Conservation (phyloP, 2,113 vertebrate species). For the Rhinopomastus cyanomelas region DNA sequence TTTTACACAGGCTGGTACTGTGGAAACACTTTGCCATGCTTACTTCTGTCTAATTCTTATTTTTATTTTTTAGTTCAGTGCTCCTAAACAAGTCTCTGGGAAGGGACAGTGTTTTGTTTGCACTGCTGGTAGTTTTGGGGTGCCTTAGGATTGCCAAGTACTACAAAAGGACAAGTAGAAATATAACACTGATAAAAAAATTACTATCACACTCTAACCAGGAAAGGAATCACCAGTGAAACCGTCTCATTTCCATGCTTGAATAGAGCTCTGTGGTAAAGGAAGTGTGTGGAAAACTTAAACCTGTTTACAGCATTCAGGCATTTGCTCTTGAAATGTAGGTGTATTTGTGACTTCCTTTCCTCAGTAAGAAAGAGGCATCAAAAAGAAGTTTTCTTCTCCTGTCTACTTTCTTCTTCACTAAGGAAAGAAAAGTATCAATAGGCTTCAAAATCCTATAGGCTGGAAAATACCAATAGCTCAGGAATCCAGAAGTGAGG, state of each 20-base stretch:
- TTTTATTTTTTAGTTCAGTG: background rate
- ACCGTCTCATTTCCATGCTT: background rate
- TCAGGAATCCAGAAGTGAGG: slow-evolving; percentile 10
- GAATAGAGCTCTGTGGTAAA: background rate
- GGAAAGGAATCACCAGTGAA: background rate
- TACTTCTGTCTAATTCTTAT: background rate
- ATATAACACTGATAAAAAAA: background rate
- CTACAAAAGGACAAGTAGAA: background rate
- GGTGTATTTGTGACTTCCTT: background rate
- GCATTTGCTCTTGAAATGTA: background rate
- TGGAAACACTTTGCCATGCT: background rate
- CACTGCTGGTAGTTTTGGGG: background rate
- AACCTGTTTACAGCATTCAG: background rate
- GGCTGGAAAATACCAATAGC: background rate
- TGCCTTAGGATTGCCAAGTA: background rate
- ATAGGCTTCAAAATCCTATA: background rate
- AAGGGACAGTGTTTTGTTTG: background rate
- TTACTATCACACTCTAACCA: background rate
- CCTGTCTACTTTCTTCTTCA: background rate
- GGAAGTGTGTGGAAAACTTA: background rate
- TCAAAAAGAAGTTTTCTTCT: background rate
- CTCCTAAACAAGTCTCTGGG: background rate
- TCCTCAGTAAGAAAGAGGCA: background rate
- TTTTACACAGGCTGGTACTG: background rate
- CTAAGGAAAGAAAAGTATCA: background rate